A percentile compares a stretch with the other conserved stretches of the same genome.
Evolutionary conservation across 53 echinoderm and acorn worm genomes (phyloP).

Genomic region (Holothuria scabra): DNA sequence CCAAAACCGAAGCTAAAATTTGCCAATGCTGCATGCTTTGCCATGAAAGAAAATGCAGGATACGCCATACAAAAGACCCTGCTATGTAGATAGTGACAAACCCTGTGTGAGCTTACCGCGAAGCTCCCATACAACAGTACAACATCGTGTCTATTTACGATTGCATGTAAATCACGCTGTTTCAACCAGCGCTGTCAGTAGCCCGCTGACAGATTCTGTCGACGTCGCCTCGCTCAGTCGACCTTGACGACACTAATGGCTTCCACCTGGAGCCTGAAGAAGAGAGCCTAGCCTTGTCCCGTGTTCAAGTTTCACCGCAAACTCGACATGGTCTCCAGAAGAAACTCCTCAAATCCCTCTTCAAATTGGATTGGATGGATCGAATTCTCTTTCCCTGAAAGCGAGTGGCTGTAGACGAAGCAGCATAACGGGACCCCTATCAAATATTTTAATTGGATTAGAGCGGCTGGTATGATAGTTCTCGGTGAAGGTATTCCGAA

Average conservation of each 20-base stretch:
- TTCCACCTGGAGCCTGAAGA: conserved; percentile 43
- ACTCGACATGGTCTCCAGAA: conserved; percentile 32
- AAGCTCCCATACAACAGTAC: too few species aligned
- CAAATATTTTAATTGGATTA: conserved; percentile 55
- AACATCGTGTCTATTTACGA: background rate
- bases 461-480: background rate
- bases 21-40: too few species aligned
- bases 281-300: conserved; percentile 41
- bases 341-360: conserved; percentile 30
- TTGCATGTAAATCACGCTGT: conserved; percentile 43
- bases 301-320: conserved; percentile 40
- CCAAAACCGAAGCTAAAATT: too few species aligned
- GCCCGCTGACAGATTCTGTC: conserved; percentile 28
- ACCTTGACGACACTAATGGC: conserved; percentile 45
- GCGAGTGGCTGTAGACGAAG: background rate
- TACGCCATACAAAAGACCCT: too few species aligned
- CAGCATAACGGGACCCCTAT: conserved; percentile 53
- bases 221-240: conserved; percentile 29
- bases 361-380: conserved; percentile 34
- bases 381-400: background rate
- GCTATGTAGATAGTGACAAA: too few species aligned
- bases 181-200: conserved; percentile 35
- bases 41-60: too few species aligned
- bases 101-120: too few species aligned
- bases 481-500: conserved; percentile 6